Base-by-base conservation (phyloP, 2,888 invertebrate genomes). In the Apoderus coryli region DNA sequence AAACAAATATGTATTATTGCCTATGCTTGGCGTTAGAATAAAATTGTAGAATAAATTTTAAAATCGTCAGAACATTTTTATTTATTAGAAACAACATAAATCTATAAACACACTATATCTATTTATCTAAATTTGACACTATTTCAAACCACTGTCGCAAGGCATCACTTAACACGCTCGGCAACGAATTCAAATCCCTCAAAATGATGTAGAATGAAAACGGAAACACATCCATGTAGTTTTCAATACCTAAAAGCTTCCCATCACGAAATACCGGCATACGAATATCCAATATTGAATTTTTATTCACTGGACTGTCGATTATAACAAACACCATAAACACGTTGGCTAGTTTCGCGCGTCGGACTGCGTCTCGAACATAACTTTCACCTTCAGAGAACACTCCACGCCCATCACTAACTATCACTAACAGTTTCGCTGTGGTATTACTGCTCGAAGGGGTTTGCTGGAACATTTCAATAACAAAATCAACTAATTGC, bases 121-220 rank as follows among this genome's bases (percentile, higher is more conserved):
- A n/a, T n/a, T 19, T 19, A 46, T 54, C 53, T 33, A 49, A 38
- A 53, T 71, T 73, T 10, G 78, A 78, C 9, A 93, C 86, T 36
- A 96, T 63, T 64, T 99, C 96, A 56, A 99, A 98, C 98, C 98
- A 99, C 53, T 99, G 96, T 34, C 95, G 63, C 37, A 99, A 65
- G 1, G 96, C 95, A 56, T 98, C 95, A 45, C 95, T 88, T 14
- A 99, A 64, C 2, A 93, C 86, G 16, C 72, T 67, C 0, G 98
- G 96, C 34, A 99, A 60, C 14, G 80, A 76, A 37, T 76, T 73
- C 47, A 95, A 76, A 51, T 96, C 89, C 34, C 88, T 63, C 14
- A 99, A 68, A 46, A 98, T 81, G 27, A 98, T 70, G 57, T 98
- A 99, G 64, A 89, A 96, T 1, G 95, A 93, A 58, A 99, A 98